Evolutionary conservation across 2,888 invertebrate species (phyloP).

Genomic region (Drosophila pegasa): DNA sequence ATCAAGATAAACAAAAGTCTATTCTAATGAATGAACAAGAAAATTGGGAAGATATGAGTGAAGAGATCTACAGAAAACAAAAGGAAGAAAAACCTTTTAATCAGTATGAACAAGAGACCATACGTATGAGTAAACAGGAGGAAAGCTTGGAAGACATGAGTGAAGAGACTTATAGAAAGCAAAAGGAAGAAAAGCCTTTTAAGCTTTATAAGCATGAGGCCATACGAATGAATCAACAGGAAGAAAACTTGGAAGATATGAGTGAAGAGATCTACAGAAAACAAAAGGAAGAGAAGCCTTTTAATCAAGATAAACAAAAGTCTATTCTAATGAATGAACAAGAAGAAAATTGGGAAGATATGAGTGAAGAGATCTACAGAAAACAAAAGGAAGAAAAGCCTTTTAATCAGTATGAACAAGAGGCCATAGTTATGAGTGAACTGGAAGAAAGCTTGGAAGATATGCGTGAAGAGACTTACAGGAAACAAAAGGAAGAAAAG

Average conservation of each 20-base stretch:
- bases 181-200: slow-evolving; percentile 3
- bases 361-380: neutral
- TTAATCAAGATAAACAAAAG: neutral
- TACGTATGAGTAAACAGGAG: too few relatives aligned
- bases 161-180: neutral
- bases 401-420: too few relatives aligned
- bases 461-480: neutral
- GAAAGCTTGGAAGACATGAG: neutral
- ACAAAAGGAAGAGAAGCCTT: slow-evolving; percentile 10
- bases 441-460: too few relatives aligned
- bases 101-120: too few relatives aligned
- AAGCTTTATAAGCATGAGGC: too few relatives aligned
- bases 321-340: too few relatives aligned
- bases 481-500: slow-evolving; percentile 11
- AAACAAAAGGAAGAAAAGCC: neutral
- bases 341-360: too few relatives aligned
- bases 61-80: neutral
- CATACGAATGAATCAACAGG: too few relatives aligned
- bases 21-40: too few relatives aligned
- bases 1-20: slow-evolving; percentile 1
- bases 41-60: too few relatives aligned
- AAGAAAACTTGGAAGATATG: too few relatives aligned
- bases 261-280: neutral
- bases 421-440: too few relatives aligned
- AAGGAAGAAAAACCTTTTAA: slow-evolving; percentile 9